phyloP scores from a whole-genome alignment of 2,888 invertebrate species.

The Matsumyia berberina region DNA sequence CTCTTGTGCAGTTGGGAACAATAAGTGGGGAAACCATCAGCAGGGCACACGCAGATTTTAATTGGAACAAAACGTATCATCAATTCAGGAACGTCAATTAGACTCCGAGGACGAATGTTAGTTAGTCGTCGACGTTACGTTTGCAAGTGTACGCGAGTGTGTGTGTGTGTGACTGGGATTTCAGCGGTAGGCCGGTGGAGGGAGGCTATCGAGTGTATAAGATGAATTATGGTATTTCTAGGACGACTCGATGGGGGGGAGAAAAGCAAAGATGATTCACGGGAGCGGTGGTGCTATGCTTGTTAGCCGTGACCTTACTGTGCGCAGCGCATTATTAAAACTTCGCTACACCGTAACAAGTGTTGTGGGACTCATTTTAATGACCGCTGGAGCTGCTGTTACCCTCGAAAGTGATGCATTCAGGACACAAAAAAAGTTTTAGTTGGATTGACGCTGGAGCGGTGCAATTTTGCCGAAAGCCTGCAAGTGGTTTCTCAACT shows the following conservation, averaged over 20 bases:
- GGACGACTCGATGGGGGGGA: slow-evolving; percentile 7
- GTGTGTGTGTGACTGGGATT: slow-evolving; percentile 31
- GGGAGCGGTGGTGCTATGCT: slow-evolving; percentile 14
- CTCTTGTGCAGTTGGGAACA: slow-evolving; percentile 34
- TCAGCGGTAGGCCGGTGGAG: background rate
- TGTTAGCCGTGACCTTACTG: slow-evolving; percentile 61
- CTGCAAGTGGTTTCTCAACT: slow-evolving; percentile 8
- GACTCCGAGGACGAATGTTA: slow-evolving; percentile 74
- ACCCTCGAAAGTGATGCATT: slow-evolving; percentile 36
- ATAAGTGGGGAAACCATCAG: slow-evolving; percentile 67
- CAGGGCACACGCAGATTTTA: slow-evolving; percentile 73
- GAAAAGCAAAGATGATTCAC: background rate
- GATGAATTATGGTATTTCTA: slow-evolving; percentile 44
- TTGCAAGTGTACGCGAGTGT: background rate
- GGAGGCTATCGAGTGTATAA: slow-evolving; percentile 7
- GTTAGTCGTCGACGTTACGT: slow-evolving; percentile 42
- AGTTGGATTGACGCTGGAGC: background rate
- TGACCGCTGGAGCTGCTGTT: slow-evolving; percentile 53
- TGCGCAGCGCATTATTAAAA: slow-evolving; percentile 49
- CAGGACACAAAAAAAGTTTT: slow-evolving; percentile 1
- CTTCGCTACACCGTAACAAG: slow-evolving; percentile 56
- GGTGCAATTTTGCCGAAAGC: background rate
- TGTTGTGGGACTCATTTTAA: slow-evolving; percentile 69
- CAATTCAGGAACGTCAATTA: slow-evolving; percentile 74
- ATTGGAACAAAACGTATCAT: slow-evolving; percentile 76